Conservation (phyloP, 2,797 vertebrate species). For the Chaetophractus vellerosus region DNA sequence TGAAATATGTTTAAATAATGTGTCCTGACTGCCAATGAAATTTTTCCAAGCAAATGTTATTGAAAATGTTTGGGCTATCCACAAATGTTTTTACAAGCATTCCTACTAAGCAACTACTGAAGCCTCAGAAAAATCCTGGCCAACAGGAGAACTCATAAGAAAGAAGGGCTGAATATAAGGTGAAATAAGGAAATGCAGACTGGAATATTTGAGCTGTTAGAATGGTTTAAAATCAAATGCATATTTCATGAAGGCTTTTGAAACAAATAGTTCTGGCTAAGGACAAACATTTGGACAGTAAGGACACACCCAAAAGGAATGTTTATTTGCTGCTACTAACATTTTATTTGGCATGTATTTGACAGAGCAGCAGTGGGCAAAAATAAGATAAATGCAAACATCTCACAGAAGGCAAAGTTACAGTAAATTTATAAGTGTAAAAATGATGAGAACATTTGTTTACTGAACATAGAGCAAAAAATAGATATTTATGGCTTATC, state of each 20-base stretch:
- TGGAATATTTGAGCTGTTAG: slow-evolving; percentile 69
- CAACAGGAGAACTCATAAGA: slow-evolving; percentile 73
- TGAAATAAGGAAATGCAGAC: slow-evolving; percentile 73
- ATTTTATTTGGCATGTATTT: slow-evolving; percentile 75
- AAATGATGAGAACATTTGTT: slow-evolving; percentile 71
- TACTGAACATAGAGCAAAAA: slow-evolving; percentile 68
- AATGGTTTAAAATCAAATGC: slow-evolving; percentile 69
- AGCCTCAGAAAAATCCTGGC: slow-evolving; percentile 73
- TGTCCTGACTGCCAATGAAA: slow-evolving; percentile 83
- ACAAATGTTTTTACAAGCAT: slow-evolving; percentile 85
- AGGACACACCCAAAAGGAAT: slow-evolving; percentile 79
- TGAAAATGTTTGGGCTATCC: slow-evolving; percentile 85
- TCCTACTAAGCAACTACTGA: slow-evolving; percentile 80
- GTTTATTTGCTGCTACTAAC: slow-evolving; percentile 80
- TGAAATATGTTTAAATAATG: slow-evolving; percentile 87
- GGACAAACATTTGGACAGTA: slow-evolving; percentile 76
- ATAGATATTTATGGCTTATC: slow-evolving; percentile 66
- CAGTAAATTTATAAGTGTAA: slow-evolving; percentile 65
- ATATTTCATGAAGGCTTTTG: slow-evolving; percentile 75
- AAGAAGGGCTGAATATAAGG: slow-evolving; percentile 72
- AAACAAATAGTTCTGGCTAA: slow-evolving; percentile 75
- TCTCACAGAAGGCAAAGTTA: slow-evolving; percentile 77
- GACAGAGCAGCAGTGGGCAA: slow-evolving; percentile 68
- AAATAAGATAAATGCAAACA: slow-evolving; percentile 79
- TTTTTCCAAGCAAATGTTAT: slow-evolving; percentile 87